phyloP scores from a whole-genome alignment of 2,113 vertebrate genomes.

The Capreolus pygargus region DNA sequence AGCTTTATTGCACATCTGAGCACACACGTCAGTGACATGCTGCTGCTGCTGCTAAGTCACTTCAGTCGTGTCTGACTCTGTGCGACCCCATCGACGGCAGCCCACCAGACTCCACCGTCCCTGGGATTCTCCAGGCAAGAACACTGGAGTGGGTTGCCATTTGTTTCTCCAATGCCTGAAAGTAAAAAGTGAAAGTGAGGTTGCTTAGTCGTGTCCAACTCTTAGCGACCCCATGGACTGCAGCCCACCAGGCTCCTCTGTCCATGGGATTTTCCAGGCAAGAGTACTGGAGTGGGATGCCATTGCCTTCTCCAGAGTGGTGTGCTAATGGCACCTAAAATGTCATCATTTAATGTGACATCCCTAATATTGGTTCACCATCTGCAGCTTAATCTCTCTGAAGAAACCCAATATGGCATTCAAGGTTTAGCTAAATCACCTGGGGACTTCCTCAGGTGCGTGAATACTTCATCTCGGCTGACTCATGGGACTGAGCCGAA shows the following conservation, averaged over 20 bases:
- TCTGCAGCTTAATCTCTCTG: constrained; percentile 52
- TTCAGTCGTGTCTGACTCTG: too few relatives aligned
- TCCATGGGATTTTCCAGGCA: too few relatives aligned
- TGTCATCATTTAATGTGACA: background rate
- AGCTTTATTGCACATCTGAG: constrained; percentile 44
- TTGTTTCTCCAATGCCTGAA: too few relatives aligned
- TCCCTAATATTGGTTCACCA: constrained; percentile 39
- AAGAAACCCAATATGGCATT: constrained; percentile 45
- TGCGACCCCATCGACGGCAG: too few relatives aligned
- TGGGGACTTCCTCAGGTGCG: constrained; percentile 43
- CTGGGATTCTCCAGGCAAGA: too few relatives aligned
- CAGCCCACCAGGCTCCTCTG: too few relatives aligned
- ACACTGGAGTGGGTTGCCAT: too few relatives aligned
- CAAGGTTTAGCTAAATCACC: background rate
- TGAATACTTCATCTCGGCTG: background rate
- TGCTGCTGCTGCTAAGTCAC: background rate
- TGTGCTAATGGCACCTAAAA: constrained; percentile 41
- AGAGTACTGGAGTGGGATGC: too few relatives aligned
- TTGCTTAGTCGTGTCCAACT: too few relatives aligned
- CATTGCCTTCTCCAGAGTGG: background rate
- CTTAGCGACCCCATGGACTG: too few relatives aligned
- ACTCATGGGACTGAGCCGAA: background rate
- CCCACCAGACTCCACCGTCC: too few relatives aligned
- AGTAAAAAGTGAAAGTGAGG: too few relatives aligned
- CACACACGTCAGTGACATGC: constrained; percentile 18